Evolutionary conservation across 2,797 vertebrate genomes (phyloP).

Genomic region (Erpetoichthys calabaricus): DNA sequence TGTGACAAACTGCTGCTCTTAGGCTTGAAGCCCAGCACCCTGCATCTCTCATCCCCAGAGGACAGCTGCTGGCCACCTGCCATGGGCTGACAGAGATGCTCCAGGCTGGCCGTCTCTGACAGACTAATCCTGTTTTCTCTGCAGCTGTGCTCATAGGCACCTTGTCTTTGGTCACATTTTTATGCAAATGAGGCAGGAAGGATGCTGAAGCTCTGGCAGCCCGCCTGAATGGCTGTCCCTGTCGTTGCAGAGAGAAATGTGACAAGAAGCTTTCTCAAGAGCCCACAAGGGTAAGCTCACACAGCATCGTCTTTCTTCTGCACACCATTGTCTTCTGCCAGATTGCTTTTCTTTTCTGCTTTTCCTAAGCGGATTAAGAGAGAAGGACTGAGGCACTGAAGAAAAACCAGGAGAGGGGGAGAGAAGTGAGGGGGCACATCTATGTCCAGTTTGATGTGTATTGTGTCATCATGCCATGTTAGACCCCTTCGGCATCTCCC

Average conservation of each 20-base stretch:
- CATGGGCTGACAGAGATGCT: constrained; percentile 40
- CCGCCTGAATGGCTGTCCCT: constrained; percentile 68
- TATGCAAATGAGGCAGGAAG: constrained; percentile 80
- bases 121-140: constrained; percentile 77
- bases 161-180: constrained; percentile 78
- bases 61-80: constrained; percentile 34
- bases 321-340: constrained; percentile 50
- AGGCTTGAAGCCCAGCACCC: too few species aligned
- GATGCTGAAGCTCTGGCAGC: constrained; percentile 55
- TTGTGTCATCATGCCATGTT: constrained; percentile 6
- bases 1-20: too few species aligned
- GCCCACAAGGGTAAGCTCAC: constrained; percentile 28
- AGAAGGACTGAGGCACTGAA: constrained; percentile 22
- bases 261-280: constrained; percentile 77
- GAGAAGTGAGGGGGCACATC: constrained; percentile 2
- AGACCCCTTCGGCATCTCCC: too few species aligned
- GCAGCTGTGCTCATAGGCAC: constrained; percentile 67
- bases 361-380: constrained; percentile 46
- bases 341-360: constrained; percentile 24
- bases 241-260: constrained; percentile 84
- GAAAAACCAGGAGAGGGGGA: constrained; percentile 2
- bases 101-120: constrained; percentile 37
- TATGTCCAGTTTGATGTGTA: constrained; percentile 3
- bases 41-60: too few species aligned
- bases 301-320: constrained; percentile 41